These are phyloP conservation scores for Spea hammondii DNA, from an alignment of 2,797 vertebrate species.

Conservation along the genomic window DNA sequence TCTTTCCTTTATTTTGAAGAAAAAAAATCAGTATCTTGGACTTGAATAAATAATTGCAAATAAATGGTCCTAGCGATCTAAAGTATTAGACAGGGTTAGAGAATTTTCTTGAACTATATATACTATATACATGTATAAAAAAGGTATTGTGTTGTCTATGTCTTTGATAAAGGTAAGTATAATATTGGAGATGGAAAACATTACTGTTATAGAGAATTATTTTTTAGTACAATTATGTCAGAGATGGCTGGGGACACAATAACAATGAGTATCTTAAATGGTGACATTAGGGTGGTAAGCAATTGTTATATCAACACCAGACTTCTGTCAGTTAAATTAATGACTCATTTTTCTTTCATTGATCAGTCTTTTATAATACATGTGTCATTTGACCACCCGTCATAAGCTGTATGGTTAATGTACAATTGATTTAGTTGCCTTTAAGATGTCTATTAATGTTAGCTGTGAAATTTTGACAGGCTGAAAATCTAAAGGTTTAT, in stretches of 20 bases:
- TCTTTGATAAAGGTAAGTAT: too few species aligned
- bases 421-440: constrained; percentile 16
- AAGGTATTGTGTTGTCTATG: too few species aligned
- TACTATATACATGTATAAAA: too few species aligned
- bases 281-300: constrained; percentile 6
- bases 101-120: too few species aligned
- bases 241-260: not conserved
- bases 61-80: too few species aligned
- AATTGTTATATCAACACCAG: constrained; percentile 13
- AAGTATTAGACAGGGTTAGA: too few species aligned
- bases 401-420: constrained; percentile 10
- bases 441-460: not conserved
- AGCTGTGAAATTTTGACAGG: not conserved
- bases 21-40: too few species aligned
- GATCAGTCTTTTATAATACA: constrained; percentile 17
- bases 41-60: too few species aligned
- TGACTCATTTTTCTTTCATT: not conserved
- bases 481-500: constrained; percentile 4
- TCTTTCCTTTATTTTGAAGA: too few species aligned
- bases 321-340: constrained; percentile 8
- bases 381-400: constrained; percentile 13
- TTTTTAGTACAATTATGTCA: too few species aligned
- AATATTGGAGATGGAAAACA: too few species aligned
- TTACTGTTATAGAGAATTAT: too few species aligned
- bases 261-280: not conserved